Evolutionary conservation across 2,113 vertebrate genomes (phyloP).

Genomic region (Dicaeum eximium): DNA sequence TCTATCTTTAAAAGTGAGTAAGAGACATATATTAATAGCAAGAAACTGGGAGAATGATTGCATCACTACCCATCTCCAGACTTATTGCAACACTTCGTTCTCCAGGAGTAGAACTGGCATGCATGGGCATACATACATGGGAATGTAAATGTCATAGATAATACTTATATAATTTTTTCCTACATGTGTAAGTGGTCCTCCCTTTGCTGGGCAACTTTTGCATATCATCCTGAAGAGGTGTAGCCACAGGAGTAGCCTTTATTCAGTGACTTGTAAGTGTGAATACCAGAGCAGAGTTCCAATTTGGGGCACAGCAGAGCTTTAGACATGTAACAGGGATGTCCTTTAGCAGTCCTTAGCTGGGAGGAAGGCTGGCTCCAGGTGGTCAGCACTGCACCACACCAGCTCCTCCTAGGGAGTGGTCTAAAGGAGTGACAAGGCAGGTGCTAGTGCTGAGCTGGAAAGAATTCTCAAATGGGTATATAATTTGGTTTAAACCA

Average conservation of each 20-base stretch:
- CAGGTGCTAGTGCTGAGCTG: neutral
- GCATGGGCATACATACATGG: too few species aligned
- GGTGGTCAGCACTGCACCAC: neutral
- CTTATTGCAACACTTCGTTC: slow-evolving; percentile 73
- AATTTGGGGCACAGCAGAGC: neutral
- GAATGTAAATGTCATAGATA: slow-evolving; percentile 59
- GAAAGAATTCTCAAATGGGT: neutral
- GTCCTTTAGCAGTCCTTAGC: neutral
- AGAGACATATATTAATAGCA: slow-evolving; percentile 81
- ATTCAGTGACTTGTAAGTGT: neutral
- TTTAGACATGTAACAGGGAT: neutral
- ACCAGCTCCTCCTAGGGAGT: neutral
- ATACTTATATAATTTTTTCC: slow-evolving; percentile 58
- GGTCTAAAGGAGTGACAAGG: neutral
- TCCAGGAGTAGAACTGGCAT: slow-evolving; percentile 71
- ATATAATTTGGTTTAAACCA: fast-evolving
- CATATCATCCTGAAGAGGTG: neutral
- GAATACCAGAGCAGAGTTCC: neutral
- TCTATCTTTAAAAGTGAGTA: slow-evolving; percentile 78
- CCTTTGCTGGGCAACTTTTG: slow-evolving; percentile 26
- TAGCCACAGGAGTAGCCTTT: neutral
- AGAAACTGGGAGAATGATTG: slow-evolving; percentile 73
- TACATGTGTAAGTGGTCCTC: neutral
- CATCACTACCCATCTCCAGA: slow-evolving; percentile 72
- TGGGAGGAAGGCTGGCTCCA: neutral